Conservation (phyloP, 1,140 invertebrate species). For the Caenorhabditis briggsae region DNA sequence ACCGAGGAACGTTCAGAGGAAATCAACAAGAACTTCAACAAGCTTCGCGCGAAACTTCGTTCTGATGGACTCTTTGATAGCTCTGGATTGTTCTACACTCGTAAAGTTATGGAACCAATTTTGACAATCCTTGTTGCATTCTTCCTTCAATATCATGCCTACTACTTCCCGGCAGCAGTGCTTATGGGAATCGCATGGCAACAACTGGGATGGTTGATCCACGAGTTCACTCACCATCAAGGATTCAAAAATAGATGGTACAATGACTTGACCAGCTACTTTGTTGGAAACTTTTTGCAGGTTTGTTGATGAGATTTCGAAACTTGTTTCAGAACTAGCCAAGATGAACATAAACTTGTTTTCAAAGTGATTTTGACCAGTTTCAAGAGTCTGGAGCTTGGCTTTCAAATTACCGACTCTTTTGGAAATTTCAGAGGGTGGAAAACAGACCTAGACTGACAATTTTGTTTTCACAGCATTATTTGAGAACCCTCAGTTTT, state of each 20-base stretch:
- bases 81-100: slow-evolving; percentile 68
- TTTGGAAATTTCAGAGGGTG: too few species aligned
- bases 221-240: slow-evolving; percentile 76
- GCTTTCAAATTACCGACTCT: too few species aligned
- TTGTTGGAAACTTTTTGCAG: slow-evolving; percentile 34
- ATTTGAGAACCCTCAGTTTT: too few species aligned
- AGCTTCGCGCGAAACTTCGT: slow-evolving; percentile 69
- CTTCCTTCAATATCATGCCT: slow-evolving; percentile 70
- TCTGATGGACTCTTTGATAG: slow-evolving; percentile 70
- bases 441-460: too few species aligned
- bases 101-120: slow-evolving; percentile 69
- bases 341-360: too few species aligned
- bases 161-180: slow-evolving; percentile 72
- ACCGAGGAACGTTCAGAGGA: slow-evolving; percentile 68
- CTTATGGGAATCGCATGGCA: slow-evolving; percentile 77
- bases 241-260: slow-evolving; percentile 69
- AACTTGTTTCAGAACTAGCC: too few species aligned
- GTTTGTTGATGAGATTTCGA: not conserved
- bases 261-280: slow-evolving; percentile 63
- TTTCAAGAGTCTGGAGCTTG: too few species aligned
- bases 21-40: slow-evolving; percentile 72
- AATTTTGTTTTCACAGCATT: too few species aligned
- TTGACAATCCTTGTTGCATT: slow-evolving; percentile 71
- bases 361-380: too few species aligned
- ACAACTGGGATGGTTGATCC: slow-evolving; percentile 75